These are phyloP conservation scores for Lycocerus yunnanus DNA, from an alignment of 2,888 invertebrate genomes.

Conservation along the genomic window DNA sequence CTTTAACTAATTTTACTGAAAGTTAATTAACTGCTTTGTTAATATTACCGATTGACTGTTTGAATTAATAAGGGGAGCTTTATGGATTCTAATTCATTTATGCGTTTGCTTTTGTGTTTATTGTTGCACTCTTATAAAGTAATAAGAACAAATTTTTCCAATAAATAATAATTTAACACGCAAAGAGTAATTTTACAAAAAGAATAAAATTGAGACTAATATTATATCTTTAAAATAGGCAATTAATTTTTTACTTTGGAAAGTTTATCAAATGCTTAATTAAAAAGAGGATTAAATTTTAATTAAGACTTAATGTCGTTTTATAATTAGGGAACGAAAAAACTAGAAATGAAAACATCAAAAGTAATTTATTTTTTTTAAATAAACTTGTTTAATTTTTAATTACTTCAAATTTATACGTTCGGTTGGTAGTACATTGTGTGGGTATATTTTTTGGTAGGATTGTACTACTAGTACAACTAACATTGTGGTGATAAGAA, in stretches of 20 bases:
- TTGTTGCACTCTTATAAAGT: conserved; percentile 17
- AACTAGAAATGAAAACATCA: background rate
- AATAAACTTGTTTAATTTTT: background rate
- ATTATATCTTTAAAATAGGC: background rate
- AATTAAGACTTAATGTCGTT: background rate
- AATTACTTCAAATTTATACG: background rate
- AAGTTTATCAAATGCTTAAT: background rate
- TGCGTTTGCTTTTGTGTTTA: conserved; percentile 19
- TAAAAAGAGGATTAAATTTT: background rate
- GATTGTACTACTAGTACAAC: conserved; percentile 17
- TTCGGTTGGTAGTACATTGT: background rate
- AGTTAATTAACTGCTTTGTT: conserved; percentile 39
- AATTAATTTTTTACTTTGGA: background rate
- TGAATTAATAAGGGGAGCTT: conserved; percentile 23
- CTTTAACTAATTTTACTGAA: conserved; percentile 37
- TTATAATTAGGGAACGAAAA: background rate
- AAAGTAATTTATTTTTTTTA: background rate
- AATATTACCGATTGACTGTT: conserved; percentile 32
- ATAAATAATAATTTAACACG: background rate
- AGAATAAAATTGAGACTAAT: background rate
- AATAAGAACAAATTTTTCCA: conserved; percentile 13
- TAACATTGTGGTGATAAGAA: conserved; percentile 19
- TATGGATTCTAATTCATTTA: conserved; percentile 16
- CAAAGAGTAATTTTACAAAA: background rate
- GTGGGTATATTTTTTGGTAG: conserved; percentile 23